Evolutionary conservation across 2,888 invertebrate species (phyloP).

Genomic region (Leptinotarsa tumamoca): DNA sequence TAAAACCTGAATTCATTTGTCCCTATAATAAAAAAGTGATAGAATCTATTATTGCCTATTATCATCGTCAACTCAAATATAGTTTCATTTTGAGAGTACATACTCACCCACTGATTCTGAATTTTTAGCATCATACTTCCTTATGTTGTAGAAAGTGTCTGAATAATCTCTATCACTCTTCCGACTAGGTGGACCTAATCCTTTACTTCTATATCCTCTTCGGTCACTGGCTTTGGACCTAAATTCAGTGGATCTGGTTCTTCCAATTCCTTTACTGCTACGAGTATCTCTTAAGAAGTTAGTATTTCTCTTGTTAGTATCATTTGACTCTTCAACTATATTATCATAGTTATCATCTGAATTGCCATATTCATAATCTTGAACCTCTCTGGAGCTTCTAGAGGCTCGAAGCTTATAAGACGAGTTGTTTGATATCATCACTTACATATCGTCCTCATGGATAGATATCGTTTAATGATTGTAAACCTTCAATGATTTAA

Average conservation of each 20-base stretch:
- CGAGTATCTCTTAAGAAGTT: slow-evolving; percentile 50
- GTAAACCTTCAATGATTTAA: not conserved
- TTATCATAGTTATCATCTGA: slow-evolving; percentile 67
- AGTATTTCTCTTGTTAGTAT: slow-evolving; percentile 41
- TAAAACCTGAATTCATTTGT: too few species aligned
- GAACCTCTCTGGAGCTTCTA: slow-evolving; percentile 67
- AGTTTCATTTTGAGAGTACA: too few species aligned
- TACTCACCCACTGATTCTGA: slow-evolving; percentile 50
- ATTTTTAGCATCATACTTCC: slow-evolving; percentile 66
- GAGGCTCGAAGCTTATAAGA: slow-evolving; percentile 73
- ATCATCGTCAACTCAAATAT: too few species aligned
- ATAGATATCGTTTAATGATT: slow-evolving; percentile 17
- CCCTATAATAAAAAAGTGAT: too few species aligned
- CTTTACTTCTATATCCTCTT: slow-evolving; percentile 57
- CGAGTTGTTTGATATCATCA: slow-evolving; percentile 77
- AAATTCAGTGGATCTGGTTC: slow-evolving; percentile 59
- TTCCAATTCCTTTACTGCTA: slow-evolving; percentile 47
- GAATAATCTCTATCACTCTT: slow-evolving; percentile 68
- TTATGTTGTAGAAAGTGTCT: slow-evolving; percentile 61
- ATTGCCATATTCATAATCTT: slow-evolving; percentile 67
- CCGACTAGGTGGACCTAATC: slow-evolving; percentile 52
- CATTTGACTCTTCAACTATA: slow-evolving; percentile 58
- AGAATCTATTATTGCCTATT: too few species aligned
- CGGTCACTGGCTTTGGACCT: slow-evolving; percentile 54
- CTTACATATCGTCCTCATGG: slow-evolving; percentile 65